Percentiles rank a stretch among this genome's conserved stretches.
These are phyloP conservation scores for Criorhina ranunculi DNA, from an alignment of 2,888 invertebrate species.

Conservation along the genomic window DNA sequence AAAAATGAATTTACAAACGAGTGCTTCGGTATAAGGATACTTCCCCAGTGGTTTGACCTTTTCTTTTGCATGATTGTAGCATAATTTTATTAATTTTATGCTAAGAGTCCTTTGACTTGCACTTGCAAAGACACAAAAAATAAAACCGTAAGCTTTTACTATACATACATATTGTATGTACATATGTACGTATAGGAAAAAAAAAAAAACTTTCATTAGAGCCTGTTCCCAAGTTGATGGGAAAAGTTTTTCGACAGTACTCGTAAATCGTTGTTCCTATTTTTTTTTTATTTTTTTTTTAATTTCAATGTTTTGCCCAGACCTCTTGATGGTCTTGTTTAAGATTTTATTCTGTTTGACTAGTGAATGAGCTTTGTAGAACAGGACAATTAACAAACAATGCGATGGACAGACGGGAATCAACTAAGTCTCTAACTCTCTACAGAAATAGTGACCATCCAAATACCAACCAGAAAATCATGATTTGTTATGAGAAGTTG, in stretches of 20 bases:
- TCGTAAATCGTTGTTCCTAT: not conserved
- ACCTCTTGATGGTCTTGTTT: slow-evolving; percentile 13
- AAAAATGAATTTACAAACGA: no score
- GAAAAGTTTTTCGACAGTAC: slow-evolving; percentile 39
- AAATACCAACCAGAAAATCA: no score
- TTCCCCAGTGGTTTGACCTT: no score
- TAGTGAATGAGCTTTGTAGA: slow-evolving; percentile 5
- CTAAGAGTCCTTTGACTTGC: slow-evolving; percentile 15
- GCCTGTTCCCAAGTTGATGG: slow-evolving; percentile 38
- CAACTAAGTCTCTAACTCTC: no score
- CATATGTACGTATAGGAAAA: not conserved
- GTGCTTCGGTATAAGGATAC: no score
- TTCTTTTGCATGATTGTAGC: not conserved
- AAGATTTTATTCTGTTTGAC: not conserved
- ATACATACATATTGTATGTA: no score
- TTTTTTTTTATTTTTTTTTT: slow-evolving; percentile 21
- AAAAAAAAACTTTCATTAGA: slow-evolving; percentile 9
- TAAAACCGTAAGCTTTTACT: not conserved
- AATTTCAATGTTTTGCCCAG: slow-evolving; percentile 12
- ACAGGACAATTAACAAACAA: slow-evolving; percentile 30
- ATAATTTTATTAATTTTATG: not conserved
- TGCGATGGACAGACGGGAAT: no score
- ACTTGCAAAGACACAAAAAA: slow-evolving; percentile 3
- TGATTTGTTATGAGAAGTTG: no score
- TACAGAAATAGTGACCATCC: no score